Evolutionary conservation across 2,888 invertebrate genomes (phyloP), one percentile per base, ranked within the genome.

Genomic region (Diplazon laetatorius): DNA sequence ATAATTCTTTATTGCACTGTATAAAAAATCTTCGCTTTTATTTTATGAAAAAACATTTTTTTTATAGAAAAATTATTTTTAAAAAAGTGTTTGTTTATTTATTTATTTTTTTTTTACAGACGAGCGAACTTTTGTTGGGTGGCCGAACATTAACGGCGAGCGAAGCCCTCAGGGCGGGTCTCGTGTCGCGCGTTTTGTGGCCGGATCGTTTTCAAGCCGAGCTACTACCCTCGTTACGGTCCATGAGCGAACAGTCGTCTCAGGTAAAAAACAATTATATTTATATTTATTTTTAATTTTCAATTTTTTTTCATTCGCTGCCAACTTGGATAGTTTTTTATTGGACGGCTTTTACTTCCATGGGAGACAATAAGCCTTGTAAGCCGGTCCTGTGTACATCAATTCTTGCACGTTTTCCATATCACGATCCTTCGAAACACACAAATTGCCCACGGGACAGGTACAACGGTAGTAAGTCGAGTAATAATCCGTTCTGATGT

Each of bases 161-260:
- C 12, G 97, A 97, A 89, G 97, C 96, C 0, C 91, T 94, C 69
- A 93, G 94, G 77, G 93, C 94, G 69, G 97, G 98, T 1, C 93
- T 98, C 63, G 95, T 98, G 18, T 95, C 96, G 62, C 95, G 96
- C 88, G 93, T 95, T 62, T 92, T 97, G 80, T 95, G 95, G 94
- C 94, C 96, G 0, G 94, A 95, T 78, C 94, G 94, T 84, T 96
- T 97, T 87, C 93, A 94, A 84, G 95, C 95, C 70, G 96, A 97
- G 89, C 93, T 97, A 20, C 92, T 95, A 63, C 93, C 93, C 14
- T 92, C 95, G 48, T 93, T 95, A 20, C 93, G 93, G 82, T 93
- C 94, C 74, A 94, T 97, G 89, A 95, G 96, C 22, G 92, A 93
- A 48, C 94, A 95, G 85, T 96, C 97, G 0, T 91, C 93, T 72